These are phyloP conservation scores for Parasteatoda tepidariorum DNA, from an alignment of 1,140 invertebrate genomes.

Conservation along the genomic window DNA sequence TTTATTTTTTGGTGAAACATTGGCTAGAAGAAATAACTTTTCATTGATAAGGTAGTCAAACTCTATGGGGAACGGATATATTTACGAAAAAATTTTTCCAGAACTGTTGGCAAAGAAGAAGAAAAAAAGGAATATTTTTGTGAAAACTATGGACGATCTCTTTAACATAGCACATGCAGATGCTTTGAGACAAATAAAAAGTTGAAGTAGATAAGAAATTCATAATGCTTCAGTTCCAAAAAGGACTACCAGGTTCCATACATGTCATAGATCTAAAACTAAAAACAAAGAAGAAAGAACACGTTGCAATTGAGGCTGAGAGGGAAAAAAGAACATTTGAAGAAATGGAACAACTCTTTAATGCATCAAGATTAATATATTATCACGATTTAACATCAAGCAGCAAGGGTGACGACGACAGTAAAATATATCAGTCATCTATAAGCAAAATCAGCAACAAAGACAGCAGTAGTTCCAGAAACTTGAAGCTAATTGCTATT, in stretches of 20 bases:
- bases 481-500: neutral
- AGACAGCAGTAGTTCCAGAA: neutral
- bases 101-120: neutral
- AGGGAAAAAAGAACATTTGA: neutral
- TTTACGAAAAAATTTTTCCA: neutral
- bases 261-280: neutral
- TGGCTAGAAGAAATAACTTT: neutral
- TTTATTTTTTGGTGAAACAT: neutral
- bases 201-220: no score
- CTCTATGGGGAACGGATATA: neutral
- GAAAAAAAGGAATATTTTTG: neutral
- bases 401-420: neutral
- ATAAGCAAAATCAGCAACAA: no score
- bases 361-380: neutral
- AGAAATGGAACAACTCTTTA: neutral
- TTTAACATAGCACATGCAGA: neutral
- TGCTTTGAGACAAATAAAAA: no score
- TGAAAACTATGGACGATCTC: neutral
- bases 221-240: no score
- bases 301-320: neutral
- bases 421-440: neutral
- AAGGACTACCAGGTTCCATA: slow-evolving; percentile 2
- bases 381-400: neutral
- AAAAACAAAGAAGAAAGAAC: neutral
- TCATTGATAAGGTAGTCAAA: neutral